Base-by-base conservation (phyloP, 1,140 invertebrate species). In the Steinernema feltiae region DNA sequence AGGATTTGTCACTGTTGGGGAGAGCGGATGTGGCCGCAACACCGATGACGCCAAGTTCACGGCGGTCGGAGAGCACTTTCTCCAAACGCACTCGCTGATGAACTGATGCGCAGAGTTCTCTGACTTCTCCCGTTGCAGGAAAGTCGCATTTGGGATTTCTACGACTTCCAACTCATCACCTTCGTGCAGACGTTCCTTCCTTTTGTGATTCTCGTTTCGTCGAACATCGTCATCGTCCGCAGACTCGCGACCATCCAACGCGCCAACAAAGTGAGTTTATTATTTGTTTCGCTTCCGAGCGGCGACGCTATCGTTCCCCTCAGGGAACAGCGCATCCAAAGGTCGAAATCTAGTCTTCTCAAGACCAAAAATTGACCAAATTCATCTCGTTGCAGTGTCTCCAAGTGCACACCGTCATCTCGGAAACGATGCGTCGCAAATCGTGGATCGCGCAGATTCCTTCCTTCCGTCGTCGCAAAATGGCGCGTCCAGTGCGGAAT, bases 121-220 rank as follows among this genome's bases (percentile, higher is more conserved):
- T n/a, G n/a, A n/a, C 24, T n/a, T 63, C 15, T 12, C 12, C 53
- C n/a, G 53, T 27, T 77, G 30, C 48, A 77, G 69, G 72, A 71
- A 24, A 72, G 46, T 32, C 32, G n/a, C 1, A 17, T 77, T 15
- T 69, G 70, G 30, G 71, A 31, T 21, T 18, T 77, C 12, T 71
- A 70, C 30, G 76, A 77, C 71, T 30, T 72, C 1, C 41, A 72
- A 27, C 69, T 63, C 18, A 72, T 77, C 17, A 41, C 76, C 15
- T 41, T 63, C 21, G n/a, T 70, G n/a, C 76, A 77, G 35, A 77
- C 76, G 1, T 70, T 77, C 29, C 53, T 63, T 32, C 76, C 76
- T 15, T 77, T 77, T 30, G 27, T 77, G 15, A 41, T 63, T 17
- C 72, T 77, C n/a, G 32, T 31, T 3, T 29, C 32, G 17, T 48